Conservation (phyloP, 92 coral and sea anemone species). For the Epizoanthus fatuus region DNA sequence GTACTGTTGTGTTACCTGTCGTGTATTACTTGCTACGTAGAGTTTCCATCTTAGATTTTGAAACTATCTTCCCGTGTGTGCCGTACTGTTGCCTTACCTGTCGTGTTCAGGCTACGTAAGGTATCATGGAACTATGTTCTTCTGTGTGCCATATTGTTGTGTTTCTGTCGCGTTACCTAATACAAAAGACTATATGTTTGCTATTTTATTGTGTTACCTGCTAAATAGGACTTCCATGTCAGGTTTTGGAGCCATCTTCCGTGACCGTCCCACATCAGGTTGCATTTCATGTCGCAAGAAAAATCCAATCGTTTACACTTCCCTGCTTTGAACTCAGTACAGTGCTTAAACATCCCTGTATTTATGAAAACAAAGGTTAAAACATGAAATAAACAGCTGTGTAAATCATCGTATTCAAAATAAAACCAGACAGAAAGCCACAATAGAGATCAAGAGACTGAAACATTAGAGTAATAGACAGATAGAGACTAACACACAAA, state of each 20-base stretch:
- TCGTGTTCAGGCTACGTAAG: too few relatives aligned
- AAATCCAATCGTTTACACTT: slow-evolving; percentile 32
- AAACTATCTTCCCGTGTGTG: too few relatives aligned
- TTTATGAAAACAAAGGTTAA: background rate
- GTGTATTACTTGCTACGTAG: too few relatives aligned
- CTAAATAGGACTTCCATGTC: slow-evolving; percentile 61
- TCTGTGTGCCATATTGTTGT: background rate
- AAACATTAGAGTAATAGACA: too few relatives aligned
- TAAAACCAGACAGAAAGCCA: too few relatives aligned
- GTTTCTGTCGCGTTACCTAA: background rate
- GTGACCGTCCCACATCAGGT: slow-evolving; percentile 63
- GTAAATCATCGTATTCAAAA: too few relatives aligned
- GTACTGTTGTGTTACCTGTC: too few relatives aligned
- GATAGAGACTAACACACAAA: too few relatives aligned
- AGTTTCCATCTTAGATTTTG: too few relatives aligned
- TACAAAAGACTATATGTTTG: background rate
- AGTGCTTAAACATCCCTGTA: slow-evolving; percentile 22
- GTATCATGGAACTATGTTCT: background rate
- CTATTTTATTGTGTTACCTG: slow-evolving; percentile 21
- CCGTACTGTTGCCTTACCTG: too few relatives aligned
- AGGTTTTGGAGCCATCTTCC: slow-evolving; percentile 61
- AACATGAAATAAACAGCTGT: too few relatives aligned
- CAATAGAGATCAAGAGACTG: too few relatives aligned
- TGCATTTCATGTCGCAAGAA: slow-evolving; percentile 54
- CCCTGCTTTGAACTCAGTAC: slow-evolving; percentile 14